phyloP scores from a whole-genome alignment of 2,888 invertebrate genomes.

The Leptinotarsa juncta region DNA sequence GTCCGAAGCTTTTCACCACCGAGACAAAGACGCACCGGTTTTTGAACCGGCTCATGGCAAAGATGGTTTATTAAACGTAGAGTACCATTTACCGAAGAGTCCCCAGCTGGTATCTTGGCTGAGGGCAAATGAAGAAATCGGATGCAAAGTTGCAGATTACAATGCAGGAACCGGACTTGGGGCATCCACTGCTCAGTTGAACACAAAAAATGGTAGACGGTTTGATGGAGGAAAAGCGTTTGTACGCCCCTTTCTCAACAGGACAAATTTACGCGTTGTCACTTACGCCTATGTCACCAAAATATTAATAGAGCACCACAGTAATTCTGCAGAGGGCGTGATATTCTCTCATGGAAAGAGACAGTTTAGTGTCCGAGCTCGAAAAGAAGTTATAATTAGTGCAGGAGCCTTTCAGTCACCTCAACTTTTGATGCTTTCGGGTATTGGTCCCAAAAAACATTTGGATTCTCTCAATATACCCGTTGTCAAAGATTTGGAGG shows the following conservation, averaged over 20 bases:
- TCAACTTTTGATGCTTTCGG: constrained; percentile 85
- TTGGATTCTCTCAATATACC: constrained; percentile 59
- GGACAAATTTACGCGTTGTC: constrained; percentile 77
- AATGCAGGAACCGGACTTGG: constrained; percentile 64
- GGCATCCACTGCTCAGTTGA: constrained; percentile 76
- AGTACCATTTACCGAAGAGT: constrained; percentile 35
- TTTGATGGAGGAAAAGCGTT: constrained; percentile 84
- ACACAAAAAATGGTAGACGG: constrained; percentile 75
- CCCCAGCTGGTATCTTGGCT: constrained; percentile 67
- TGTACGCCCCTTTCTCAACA: constrained; percentile 73
- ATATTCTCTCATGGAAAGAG: constrained; percentile 74
- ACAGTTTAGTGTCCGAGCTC: constrained; percentile 69
- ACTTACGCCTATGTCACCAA: constrained; percentile 74
- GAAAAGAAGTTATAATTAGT: constrained; percentile 79
- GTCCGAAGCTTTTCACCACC: constrained; percentile 25
- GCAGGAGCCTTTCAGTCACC: constrained; percentile 86
- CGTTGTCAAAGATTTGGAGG: constrained; percentile 42
- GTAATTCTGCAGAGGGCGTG: constrained; percentile 72
- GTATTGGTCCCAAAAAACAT: constrained; percentile 76
- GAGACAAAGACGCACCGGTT: constrained; percentile 26
- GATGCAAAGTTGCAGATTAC: constrained; percentile 55
- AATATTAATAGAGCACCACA: constrained; percentile 71
- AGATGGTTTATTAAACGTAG: constrained; percentile 32
- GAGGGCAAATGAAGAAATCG: constrained; percentile 74
- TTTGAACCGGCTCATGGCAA: constrained; percentile 30